A percentile compares a stretch with the other conserved stretches of the same genome.
Evolutionary conservation across 2,888 invertebrate species (phyloP).

Genomic region (Chymomyza amoena): DNA sequence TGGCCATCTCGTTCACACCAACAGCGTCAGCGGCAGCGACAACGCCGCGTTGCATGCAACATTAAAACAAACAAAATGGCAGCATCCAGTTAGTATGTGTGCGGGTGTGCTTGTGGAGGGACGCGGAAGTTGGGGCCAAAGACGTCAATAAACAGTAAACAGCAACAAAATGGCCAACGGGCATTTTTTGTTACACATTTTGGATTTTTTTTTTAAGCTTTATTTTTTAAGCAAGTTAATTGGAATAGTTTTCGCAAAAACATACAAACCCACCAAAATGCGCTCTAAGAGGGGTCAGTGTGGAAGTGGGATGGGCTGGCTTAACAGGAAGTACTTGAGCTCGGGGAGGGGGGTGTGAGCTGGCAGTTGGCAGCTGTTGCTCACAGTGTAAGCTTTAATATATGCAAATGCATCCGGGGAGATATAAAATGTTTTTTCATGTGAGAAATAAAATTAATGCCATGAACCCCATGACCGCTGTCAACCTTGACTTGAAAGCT

Average conservation of each 20-base stretch:
- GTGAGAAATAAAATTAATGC: constrained; percentile 19
- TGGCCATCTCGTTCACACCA: constrained; percentile 7
- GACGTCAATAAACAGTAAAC: constrained; percentile 11
- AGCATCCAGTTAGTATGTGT: background rate
- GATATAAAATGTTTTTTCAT: background rate
- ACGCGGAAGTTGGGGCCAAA: background rate
- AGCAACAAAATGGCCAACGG: constrained; percentile 39
- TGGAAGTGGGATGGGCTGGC: constrained; percentile 10
- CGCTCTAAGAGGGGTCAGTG: constrained; percentile 1
- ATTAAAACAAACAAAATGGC: background rate
- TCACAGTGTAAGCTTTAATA: background rate
- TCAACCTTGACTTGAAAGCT: constrained; percentile 28
- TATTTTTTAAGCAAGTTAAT: constrained; percentile 46
- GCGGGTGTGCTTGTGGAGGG: background rate
- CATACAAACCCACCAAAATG: constrained; percentile 40
- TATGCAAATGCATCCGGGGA: constrained; percentile 20
- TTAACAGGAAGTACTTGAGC: background rate
- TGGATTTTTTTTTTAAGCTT: constrained; percentile 17
- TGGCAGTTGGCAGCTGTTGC: background rate
- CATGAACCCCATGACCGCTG: background rate
- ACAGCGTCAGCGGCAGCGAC: background rate
- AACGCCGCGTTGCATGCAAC: constrained; percentile 31
- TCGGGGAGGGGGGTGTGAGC: constrained; percentile 12
- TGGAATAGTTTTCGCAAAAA: constrained; percentile 60
- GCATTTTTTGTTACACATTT: constrained; percentile 25